Evolutionary conservation across 2,113 vertebrate species (phyloP), one percentile per base, ranked within the genome.

Genomic region (Siniperca chuatsi): DNA sequence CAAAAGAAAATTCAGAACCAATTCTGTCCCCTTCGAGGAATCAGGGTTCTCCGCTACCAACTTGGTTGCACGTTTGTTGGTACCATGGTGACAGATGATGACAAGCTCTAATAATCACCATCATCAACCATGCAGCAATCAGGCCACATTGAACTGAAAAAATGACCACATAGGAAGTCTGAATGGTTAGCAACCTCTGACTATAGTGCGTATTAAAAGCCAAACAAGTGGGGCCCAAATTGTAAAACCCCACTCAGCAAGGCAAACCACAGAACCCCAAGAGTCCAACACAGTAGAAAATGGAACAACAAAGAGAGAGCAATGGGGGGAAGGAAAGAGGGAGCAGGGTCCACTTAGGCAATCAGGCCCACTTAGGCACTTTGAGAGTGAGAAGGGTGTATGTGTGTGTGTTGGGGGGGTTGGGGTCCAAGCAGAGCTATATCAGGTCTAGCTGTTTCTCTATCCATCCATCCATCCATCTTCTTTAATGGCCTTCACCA

Each of bases 291-390:
- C 5, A 78, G 75, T 44, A 29, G 89, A 90, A 92, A 94, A 93
- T 94, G 93, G 92, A 94, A 92, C 90, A 93, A 94, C 90, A 91
- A 91, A 92, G 84, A 86, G 85, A 61, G 75, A 90, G 89, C 81
- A 37, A 88, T 79, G 82, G 82, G 89, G 81, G 87, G 87, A 90
- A 79, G 86, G 90, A 91, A 90, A 90, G 85, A 87, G 83, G 86
- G 84, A 87, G 89, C 84, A 90, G 81, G 88, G 88, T 81, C 91
- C 93, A 95, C 93, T 94, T 93, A 94, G 92, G 92, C 93, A 95
- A 94, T 95, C 95, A 93, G 88, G 75, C 80, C 90, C 95, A 95
- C 93, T 95, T 93, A 93, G 92, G 92, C 90, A 89, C 92, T 92
- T 88, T 91, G 78, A 86, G 90, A 91, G 90, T 84, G 88, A 85